These are phyloP conservation scores for Hypercompe scribonia DNA, from an alignment of 2,888 invertebrate species.

Conservation along the genomic window DNA sequence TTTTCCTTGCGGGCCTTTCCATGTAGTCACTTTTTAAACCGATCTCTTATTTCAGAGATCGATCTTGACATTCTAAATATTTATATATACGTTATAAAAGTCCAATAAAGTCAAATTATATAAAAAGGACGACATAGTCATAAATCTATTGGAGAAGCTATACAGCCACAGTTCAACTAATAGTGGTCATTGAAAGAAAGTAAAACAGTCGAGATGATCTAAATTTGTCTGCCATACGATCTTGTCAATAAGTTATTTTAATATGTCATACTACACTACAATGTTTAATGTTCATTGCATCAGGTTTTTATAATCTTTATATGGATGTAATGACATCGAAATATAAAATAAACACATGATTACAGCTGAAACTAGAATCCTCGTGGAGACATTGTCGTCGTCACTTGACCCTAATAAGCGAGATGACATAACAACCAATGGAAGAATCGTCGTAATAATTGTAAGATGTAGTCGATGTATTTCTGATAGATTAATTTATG, in stretches of 20 bases:
- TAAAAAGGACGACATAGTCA: too few species aligned
- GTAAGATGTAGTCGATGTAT: not conserved
- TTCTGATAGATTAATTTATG: not conserved
- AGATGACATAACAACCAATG: slow-evolving; percentile 8
- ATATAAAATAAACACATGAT: not conserved
- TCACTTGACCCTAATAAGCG: slow-evolving; percentile 25
- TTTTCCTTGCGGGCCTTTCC: too few species aligned
- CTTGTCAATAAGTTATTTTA: not conserved
- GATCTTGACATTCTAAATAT: too few species aligned
- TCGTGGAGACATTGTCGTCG: slow-evolving; percentile 8
- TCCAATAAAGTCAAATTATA: too few species aligned
- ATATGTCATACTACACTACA: not conserved
- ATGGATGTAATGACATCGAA: not conserved
- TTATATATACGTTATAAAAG: too few species aligned
- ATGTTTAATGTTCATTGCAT: not conserved
- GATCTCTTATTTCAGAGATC: too few species aligned
- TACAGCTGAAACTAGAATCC: not conserved
- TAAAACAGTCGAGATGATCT: not conserved
- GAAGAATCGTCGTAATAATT: slow-evolving; percentile 9
- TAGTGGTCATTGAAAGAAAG: too few species aligned
- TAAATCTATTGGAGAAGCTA: too few species aligned
- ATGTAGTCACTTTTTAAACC: too few species aligned
- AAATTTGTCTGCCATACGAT: too few species aligned
- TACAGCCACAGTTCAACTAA: too few species aligned
- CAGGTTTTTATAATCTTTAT: not conserved